Evolutionary conservation across 2,113 vertebrate genomes (phyloP).

Genomic region (Fregetta grallaria): DNA sequence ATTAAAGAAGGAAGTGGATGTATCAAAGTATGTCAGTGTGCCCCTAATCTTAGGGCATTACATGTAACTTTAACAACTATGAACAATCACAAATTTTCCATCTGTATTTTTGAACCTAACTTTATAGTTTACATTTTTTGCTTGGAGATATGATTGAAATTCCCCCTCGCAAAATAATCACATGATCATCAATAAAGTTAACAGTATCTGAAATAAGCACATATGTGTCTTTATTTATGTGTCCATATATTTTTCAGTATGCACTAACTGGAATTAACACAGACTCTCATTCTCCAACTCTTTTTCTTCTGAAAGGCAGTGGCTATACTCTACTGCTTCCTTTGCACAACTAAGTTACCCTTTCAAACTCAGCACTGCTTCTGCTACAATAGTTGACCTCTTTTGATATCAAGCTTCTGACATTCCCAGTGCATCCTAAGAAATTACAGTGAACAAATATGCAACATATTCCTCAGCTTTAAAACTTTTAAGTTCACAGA

Average conservation of each 20-base stretch:
- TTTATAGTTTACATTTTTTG: background rate
- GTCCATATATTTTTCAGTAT: background rate
- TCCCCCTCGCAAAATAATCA: background rate
- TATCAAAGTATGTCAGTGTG: background rate
- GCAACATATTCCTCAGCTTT: background rate
- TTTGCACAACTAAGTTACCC: background rate
- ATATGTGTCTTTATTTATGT: background rate
- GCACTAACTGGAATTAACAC: background rate
- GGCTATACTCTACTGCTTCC: background rate
- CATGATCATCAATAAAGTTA: background rate
- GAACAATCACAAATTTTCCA: background rate
- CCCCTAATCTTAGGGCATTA: background rate
- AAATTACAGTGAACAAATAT: background rate
- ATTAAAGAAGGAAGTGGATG: background rate
- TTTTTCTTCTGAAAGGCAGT: background rate
- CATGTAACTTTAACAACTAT: background rate
- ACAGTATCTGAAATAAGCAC: background rate
- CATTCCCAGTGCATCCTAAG: background rate
- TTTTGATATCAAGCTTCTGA: background rate
- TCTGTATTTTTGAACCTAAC: background rate
- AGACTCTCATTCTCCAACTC: background rate
- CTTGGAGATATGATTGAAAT: background rate
- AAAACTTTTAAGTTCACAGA: background rate
- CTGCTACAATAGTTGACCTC: background rate
- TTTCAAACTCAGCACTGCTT: background rate